Base-by-base conservation (phyloP, 2,797 vertebrate species). In the Coilia nasus region DNA sequence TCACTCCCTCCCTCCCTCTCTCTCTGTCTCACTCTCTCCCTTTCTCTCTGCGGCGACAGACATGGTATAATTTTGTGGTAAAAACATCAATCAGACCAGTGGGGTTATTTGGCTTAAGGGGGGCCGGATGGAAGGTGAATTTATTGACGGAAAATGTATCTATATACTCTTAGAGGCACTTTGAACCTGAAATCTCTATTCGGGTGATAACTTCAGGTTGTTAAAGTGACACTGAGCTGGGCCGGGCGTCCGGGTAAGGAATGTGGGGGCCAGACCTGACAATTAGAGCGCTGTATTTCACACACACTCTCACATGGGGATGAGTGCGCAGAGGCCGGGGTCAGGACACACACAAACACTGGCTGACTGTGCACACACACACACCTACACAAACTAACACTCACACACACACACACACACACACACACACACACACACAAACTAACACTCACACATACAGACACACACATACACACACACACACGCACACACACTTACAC, bases 91-190 rank as follows among this genome's bases (percentile, higher is more conserved):
- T 98, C 97, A 95, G 86, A 83, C 56, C 44, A 57, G 59, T 31
- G 71, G 83, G 88, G 92, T 94, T 90, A 93, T 95, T 93, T 92
- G 94, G 94, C 94, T 96, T 92, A 91, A 91, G 91, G 93, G 93
- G 83, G 87, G 92, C 92, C 92, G 92, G 88, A 91, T 92, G 92
- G 91, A 91, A 93, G 94, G 92, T 92, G 94, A 92, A 98, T 97
- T 97, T 97, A 98, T 97, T 94, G 96, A 96, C 93, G 95, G 95
- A 95, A 96, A 98, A 97, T 94, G 94, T 96, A 96, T 97, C 96
- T 96, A 94, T 98, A 97, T 96, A 97, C 95, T 96, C 95, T 92
- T 95, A 94, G 94, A 94, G 93, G 93, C 93, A 92, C 93, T 89
- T 96, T 92, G 97, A 97, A 97, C 96, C 96, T 91, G 90, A 95